Evolutionary conservation across 2,888 invertebrate genomes (phyloP).

Genomic region (Colostygia pectinataria): DNA sequence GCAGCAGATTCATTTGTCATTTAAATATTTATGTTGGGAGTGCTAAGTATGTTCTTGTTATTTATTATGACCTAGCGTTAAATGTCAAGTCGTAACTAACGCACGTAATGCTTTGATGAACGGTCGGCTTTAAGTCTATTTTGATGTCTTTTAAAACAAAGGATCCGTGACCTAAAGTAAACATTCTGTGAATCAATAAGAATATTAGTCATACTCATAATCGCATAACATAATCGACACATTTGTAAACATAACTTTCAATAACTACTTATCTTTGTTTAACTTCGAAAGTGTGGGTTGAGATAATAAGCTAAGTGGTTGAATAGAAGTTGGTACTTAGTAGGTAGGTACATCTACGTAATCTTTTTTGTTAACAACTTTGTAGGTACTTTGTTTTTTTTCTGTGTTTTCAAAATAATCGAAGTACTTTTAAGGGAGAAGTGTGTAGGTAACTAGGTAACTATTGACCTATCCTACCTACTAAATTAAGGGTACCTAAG

Average conservation of each 20-base stretch:
- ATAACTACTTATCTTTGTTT: slow-evolving; percentile 3
- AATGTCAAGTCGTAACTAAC: too few relatives aligned
- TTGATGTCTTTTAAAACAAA: slow-evolving; percentile 13
- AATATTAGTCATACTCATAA: slow-evolving; percentile 11
- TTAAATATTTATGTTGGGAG: too few relatives aligned
- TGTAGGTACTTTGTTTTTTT: too few relatives aligned
- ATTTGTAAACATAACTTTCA: slow-evolving; percentile 4
- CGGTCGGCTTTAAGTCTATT: neutral
- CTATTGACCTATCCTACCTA: too few relatives aligned
- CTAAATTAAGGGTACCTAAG: too few relatives aligned
- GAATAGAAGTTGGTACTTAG: neutral
- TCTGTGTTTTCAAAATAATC: too few relatives aligned
- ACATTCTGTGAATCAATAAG: slow-evolving; percentile 12
- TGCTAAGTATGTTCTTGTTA: too few relatives aligned
- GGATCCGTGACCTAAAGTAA: slow-evolving; percentile 1
- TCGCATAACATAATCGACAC: neutral
- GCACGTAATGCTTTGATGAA: slow-evolving; percentile 1
- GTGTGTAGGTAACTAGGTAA: too few relatives aligned
- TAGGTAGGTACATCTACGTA: neutral
- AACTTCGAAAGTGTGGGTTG: slow-evolving; percentile 4
- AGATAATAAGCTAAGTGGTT: neutral
- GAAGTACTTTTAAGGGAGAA: too few relatives aligned
- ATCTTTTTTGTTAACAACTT: too few relatives aligned
- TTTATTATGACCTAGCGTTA: too few relatives aligned
- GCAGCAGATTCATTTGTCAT: too few relatives aligned